Evolutionary conservation across 2,113 vertebrate genomes (phyloP).

Genomic region (Blennius ocellaris): DNA sequence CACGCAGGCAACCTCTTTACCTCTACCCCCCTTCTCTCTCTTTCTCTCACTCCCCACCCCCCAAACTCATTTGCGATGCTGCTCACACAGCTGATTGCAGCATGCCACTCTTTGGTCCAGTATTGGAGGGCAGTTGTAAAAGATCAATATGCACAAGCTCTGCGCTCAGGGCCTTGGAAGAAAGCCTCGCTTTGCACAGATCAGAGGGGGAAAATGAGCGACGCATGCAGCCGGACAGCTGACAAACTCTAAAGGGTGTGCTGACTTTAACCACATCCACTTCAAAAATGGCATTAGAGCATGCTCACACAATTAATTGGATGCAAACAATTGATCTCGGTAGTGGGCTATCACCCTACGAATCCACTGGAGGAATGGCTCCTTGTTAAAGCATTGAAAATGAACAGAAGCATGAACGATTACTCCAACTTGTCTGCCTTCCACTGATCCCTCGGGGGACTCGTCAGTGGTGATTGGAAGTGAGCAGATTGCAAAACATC

Average conservation of each 20-base stretch:
- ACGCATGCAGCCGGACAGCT: background rate
- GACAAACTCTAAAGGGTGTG: conserved; percentile 21
- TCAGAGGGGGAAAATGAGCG: conserved; percentile 7
- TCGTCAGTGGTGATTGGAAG: conserved; percentile 25
- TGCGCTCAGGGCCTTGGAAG: conserved; percentile 14
- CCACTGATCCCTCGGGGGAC: conserved; percentile 31
- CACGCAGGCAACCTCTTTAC: conserved; percentile 58
- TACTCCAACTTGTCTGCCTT: conserved; percentile 35
- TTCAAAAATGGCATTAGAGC: conserved; percentile 5
- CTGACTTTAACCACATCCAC: conserved; percentile 33
- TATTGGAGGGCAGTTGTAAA: conserved; percentile 69
- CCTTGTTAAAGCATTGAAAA: conserved; percentile 21
- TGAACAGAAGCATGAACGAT: conserved; percentile 21
- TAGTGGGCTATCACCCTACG: conserved; percentile 22
- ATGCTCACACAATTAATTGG: conserved; percentile 46
- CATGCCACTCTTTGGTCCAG: conserved; percentile 69
- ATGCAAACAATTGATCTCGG: conserved; percentile 50
- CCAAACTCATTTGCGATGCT: conserved; percentile 81
- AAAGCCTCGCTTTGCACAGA: conserved; percentile 34
- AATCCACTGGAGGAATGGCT: conserved; percentile 5
- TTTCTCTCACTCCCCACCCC: too few species aligned
- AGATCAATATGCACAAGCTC: conserved; percentile 75
- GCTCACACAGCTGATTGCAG: conserved; percentile 84
- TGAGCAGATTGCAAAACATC: conserved; percentile 26
- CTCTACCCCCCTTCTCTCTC: conserved; percentile 23